These are phyloP conservation scores for Hermaeophaga mercurialis DNA, from an alignment of 2,888 invertebrate genomes.

Conservation along the genomic window DNA sequence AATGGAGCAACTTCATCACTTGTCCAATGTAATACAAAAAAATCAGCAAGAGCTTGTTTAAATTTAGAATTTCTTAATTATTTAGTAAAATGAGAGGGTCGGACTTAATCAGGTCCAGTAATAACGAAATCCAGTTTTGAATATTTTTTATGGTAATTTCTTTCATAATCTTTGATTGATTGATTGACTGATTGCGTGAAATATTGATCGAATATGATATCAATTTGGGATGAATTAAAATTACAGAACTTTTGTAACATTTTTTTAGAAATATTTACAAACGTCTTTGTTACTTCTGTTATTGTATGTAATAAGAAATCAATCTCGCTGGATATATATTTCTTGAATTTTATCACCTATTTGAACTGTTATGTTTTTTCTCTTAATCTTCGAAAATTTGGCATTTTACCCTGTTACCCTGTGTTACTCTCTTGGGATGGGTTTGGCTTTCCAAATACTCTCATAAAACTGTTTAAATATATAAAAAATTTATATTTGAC, in stretches of 20 bases:
- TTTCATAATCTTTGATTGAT: conserved; percentile 1
- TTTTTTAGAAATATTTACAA: conserved; percentile 4
- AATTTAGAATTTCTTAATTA: background rate
- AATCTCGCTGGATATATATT: too few relatives aligned
- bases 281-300: too few relatives aligned
- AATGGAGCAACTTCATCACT: background rate
- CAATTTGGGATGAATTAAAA: background rate
- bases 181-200: too few relatives aligned
- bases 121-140: background rate
- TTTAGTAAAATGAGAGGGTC: background rate
- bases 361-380: too few relatives aligned
- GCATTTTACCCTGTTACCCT: too few relatives aligned
- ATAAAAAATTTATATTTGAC: too few relatives aligned
- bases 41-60: conserved; percentile 2
- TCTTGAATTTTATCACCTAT: too few relatives aligned
- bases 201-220: conserved; percentile 3
- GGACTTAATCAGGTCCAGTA: background rate
- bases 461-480: too few relatives aligned
- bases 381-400: too few relatives aligned
- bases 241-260: background rate
- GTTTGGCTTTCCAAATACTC: too few relatives aligned
- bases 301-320: too few relatives aligned
- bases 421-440: too few relatives aligned
- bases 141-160: background rate
- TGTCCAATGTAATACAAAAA: conserved; percentile 1